Evolutionary conservation across 1,140 invertebrate genomes (phyloP).

Genomic region (Lerema accius): DNA sequence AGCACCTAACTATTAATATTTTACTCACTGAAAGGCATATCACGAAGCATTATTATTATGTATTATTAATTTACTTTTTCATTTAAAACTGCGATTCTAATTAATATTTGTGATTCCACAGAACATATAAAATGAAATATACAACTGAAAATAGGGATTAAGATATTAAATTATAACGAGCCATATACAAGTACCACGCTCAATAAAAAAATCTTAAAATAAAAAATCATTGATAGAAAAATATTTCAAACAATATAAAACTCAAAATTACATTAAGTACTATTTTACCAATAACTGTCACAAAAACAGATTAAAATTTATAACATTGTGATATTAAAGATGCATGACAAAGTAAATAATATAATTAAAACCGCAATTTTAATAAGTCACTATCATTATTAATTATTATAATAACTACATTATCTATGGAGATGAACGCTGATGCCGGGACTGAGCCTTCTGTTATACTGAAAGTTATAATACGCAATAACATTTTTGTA

Average conservation of each 20-base stretch:
- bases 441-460: conserved; percentile 13
- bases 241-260: too few relatives aligned
- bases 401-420: conserved; percentile 16
- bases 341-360: background rate
- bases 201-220: too few relatives aligned
- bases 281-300: too few relatives aligned
- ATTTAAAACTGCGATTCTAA: conserved; percentile 9
- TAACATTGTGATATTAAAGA: too few relatives aligned
- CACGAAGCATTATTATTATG: conserved; percentile 36
- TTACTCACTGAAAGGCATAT: conserved; percentile 39
- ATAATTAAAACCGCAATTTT: conserved; percentile 6
- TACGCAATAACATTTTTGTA: too few relatives aligned
- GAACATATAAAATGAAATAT: too few relatives aligned
- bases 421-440: conserved; percentile 22
- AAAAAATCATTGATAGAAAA: too few relatives aligned
- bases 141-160: too few relatives aligned
- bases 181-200: too few relatives aligned
- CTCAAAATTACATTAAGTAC: too few relatives aligned
- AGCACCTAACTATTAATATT: conserved; percentile 27
- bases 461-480: background rate
- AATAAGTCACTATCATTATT: background rate
- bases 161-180: too few relatives aligned
- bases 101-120: background rate
- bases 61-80: conserved; percentile 7
- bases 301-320: too few relatives aligned